Evolutionary conservation across 2,113 vertebrate genomes (phyloP).

Genomic region (Neotoma lepida): DNA sequence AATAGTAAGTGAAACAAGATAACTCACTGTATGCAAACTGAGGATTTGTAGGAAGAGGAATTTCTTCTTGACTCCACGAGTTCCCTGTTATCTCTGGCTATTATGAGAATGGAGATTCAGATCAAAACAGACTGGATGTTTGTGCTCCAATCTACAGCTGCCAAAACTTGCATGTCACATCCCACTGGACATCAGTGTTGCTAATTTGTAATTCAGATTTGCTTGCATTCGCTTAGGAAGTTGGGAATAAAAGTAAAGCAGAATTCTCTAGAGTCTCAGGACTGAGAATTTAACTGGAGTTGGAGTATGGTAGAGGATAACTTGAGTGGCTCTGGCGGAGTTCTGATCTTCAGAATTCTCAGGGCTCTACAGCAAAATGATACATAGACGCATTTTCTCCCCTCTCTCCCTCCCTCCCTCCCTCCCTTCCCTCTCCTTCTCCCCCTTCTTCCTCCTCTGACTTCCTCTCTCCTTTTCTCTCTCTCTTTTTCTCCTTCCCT

Average conservation of each 20-base stretch:
- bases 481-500: not conserved
- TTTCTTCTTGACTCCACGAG: not conserved
- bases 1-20: not conserved
- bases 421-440: too few relatives aligned
- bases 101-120: not conserved
- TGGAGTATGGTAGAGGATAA: not conserved
- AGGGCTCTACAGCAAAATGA: not conserved
- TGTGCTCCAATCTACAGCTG: not conserved
- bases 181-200: not conserved
- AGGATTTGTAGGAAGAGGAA: not conserved
- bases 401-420: not conserved
- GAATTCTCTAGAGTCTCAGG: not conserved
- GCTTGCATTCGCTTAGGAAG: slow-evolving; percentile 3
- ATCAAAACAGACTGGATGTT: not conserved
- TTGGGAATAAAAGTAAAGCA: slow-evolving; percentile 10
- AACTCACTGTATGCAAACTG: not conserved
- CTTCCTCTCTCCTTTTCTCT: not conserved
- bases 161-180: not conserved
- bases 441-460: too few relatives aligned
- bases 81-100: not conserved
- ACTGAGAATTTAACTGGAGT: slow-evolving; percentile 12
- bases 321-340: not conserved
- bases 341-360: not conserved
- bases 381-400: fast-evolving
- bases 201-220: slow-evolving; percentile 21